Conservation (phyloP, 2,888 invertebrate species). For the Sphaerophoria rueppellii region DNA sequence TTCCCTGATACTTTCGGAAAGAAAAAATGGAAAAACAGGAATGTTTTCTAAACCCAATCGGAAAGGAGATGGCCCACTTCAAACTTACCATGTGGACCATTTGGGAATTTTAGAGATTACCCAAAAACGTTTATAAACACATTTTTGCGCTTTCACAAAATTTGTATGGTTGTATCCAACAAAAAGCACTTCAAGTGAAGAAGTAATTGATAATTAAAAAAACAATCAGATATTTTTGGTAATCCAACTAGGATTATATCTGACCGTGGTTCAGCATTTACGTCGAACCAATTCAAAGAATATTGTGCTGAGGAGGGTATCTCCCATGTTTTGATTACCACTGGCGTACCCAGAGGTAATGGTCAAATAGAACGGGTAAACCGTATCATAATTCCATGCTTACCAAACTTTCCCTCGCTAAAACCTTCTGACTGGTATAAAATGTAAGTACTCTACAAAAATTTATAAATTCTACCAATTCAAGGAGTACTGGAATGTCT, state of each 20-base stretch:
- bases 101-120: conserved; percentile 37
- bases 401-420: conserved; percentile 77
- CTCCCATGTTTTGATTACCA: too few relatives aligned
- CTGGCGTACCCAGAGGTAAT: too few relatives aligned
- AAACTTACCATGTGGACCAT: conserved; percentile 53
- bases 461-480: conserved; percentile 69
- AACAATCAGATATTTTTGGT: too few relatives aligned
- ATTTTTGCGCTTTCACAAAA: conserved; percentile 77
- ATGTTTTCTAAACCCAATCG: conserved; percentile 11
- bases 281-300: too few relatives aligned
- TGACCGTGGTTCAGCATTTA: too few relatives aligned
- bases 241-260: too few relatives aligned
- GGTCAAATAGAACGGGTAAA: conserved; percentile 1
- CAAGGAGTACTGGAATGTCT: conserved; percentile 7
- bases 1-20: conserved; percentile 18
- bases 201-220: too few relatives aligned
- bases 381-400: conserved; percentile 71
- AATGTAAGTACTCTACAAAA: conserved; percentile 51
- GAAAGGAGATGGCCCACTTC: conserved; percentile 13
- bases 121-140: conserved; percentile 72
- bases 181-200: conserved; percentile 47
- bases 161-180: conserved; percentile 78
- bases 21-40: conserved; percentile 23
- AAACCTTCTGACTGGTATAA: conserved; percentile 77
- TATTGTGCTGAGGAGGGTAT: too few relatives aligned